phyloP scores from a whole-genome alignment of 1,140 invertebrate genomes.

The Temnothorax nylanderi region DNA sequence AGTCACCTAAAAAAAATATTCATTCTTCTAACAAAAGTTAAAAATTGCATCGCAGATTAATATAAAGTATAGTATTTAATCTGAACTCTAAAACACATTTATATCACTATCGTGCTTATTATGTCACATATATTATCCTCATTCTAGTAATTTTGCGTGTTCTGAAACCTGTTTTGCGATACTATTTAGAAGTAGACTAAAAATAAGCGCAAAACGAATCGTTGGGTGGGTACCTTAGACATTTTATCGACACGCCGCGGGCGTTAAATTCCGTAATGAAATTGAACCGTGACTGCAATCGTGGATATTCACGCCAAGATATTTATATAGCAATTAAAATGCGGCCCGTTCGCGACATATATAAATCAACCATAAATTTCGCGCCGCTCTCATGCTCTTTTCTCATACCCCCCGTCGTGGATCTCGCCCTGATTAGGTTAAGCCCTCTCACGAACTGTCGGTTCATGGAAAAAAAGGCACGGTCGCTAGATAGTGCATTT shows the following conservation, averaged over 20 bases:
- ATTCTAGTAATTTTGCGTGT: not conserved
- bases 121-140: not conserved
- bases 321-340: constrained; percentile 70
- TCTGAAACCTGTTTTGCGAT: constrained; percentile 1
- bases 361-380: constrained; percentile 40
- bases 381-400: not conserved
- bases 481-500: not conserved
- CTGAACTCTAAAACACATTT: not conserved
- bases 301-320: constrained; percentile 23
- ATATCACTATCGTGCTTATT: not conserved
- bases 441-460: not conserved
- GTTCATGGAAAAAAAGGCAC: constrained; percentile 8
- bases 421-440: not conserved
- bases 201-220: constrained; percentile 26
- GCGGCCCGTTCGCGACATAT: not conserved
- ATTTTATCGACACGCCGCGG: constrained; percentile 28
- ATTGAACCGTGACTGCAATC: constrained; percentile 55
- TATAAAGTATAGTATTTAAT: not conserved
- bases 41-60: not conserved
- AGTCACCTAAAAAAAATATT: not conserved
- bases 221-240: constrained; percentile 1
- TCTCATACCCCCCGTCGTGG: not conserved
- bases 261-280: constrained; percentile 57
- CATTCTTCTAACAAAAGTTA: not conserved
- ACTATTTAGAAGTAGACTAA: not conserved